Evolutionary conservation across 1,140 invertebrate genomes (phyloP).

Genomic region (Plodia interpunctella): DNA sequence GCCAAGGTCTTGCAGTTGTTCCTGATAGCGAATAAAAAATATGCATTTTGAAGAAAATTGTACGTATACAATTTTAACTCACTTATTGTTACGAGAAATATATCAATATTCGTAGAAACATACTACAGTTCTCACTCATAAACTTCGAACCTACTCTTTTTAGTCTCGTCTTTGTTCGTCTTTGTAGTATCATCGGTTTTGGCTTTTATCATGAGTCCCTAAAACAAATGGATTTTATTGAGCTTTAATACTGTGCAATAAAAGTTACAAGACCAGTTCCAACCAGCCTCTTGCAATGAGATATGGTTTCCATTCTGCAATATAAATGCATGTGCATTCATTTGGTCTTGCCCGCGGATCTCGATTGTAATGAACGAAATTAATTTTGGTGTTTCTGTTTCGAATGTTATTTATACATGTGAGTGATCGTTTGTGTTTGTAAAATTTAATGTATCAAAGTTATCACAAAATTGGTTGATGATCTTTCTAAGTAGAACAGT

Average conservation of each 20-base stretch:
- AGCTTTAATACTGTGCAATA: neutral
- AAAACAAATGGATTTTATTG: slow-evolving; percentile 1
- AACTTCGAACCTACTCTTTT: too few relatives aligned
- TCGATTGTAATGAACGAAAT: slow-evolving; percentile 8
- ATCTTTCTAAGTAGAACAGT: too few relatives aligned
- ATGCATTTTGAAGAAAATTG: too few relatives aligned
- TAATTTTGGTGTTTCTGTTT: neutral
- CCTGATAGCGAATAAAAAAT: too few relatives aligned
- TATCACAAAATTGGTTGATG: too few relatives aligned
- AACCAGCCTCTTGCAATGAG: slow-evolving; percentile 10
- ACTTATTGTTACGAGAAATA: too few relatives aligned
- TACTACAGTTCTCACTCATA: too few relatives aligned
- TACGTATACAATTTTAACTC: too few relatives aligned
- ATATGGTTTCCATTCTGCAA: slow-evolving; percentile 20
- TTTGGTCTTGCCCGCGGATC: slow-evolving; percentile 6
- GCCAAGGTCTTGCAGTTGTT: too few relatives aligned
- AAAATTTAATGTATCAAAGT: neutral
- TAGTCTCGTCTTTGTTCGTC: too few relatives aligned
- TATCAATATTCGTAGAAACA: too few relatives aligned
- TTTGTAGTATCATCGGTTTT: too few relatives aligned
- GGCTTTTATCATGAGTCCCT: neutral
- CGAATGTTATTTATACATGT: neutral
- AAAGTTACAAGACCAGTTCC: neutral
- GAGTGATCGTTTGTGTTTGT: neutral
- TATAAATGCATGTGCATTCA: slow-evolving; percentile 20